phyloP scores from a whole-genome alignment of 1,140 invertebrate genomes.

The Octopus bimaculoides region DNA sequence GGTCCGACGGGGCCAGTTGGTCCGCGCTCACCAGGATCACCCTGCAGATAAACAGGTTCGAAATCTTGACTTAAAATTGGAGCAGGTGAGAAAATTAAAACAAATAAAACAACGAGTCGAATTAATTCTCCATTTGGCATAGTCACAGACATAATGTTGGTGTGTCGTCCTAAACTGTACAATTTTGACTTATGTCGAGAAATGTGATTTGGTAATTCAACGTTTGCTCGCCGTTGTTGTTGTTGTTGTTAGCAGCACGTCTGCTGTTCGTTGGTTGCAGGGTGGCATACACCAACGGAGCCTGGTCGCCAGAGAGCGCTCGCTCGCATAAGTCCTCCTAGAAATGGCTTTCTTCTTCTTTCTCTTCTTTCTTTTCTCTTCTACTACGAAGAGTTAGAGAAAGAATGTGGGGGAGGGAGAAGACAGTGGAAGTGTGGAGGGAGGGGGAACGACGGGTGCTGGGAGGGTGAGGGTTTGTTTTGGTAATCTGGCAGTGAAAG shows the following conservation, averaged over 20 bases:
- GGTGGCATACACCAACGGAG: too few species aligned
- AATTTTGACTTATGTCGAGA: background rate
- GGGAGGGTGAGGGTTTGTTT: too few species aligned
- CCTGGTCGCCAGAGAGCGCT: too few species aligned
- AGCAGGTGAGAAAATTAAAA: background rate
- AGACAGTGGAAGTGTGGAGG: background rate
- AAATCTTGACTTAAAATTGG: background rate
- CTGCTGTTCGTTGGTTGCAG: too few species aligned
- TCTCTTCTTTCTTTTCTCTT: background rate
- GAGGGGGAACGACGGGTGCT: too few species aligned
- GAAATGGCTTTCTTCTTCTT: background rate
- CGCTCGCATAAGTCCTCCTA: too few species aligned
- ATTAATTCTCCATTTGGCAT: background rate
- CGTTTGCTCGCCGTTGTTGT: too few species aligned
- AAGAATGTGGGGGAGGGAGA: background rate
- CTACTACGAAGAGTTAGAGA: background rate
- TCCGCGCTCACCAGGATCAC: constrained; percentile 36
- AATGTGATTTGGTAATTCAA: too few species aligned
- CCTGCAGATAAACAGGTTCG: constrained; percentile 38
- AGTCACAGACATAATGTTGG: background rate
- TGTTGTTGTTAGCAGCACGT: too few species aligned
- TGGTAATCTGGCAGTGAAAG: too few species aligned
- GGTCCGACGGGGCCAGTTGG: constrained; percentile 31
- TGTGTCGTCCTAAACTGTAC: background rate
- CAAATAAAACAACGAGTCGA: background rate